Base-by-base conservation (phyloP, 2,888 invertebrate genomes). In the Sphaerophoria taeniata region DNA sequence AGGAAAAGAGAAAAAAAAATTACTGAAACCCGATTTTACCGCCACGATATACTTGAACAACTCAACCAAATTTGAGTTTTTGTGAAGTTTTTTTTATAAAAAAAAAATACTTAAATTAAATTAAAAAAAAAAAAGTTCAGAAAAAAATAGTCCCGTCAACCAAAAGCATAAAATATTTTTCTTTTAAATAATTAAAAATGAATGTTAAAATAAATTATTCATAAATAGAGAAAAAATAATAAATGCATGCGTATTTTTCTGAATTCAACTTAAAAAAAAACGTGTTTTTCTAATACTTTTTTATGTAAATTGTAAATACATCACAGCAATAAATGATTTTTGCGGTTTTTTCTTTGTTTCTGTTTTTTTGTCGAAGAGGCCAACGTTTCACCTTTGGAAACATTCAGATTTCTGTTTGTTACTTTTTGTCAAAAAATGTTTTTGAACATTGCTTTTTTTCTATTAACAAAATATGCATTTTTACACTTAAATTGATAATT, bases 101-200 rank as follows among this genome's bases (percentile, higher is more conserved):
- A 71, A 83, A 87, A 87, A 89, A 88, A 89, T 88, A 87, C 87
- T 88, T 63, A 78, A 85, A 51, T 80, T 24, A 24, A 24, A 2
- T 24, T 24, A 24, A 24, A 24, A 24, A 85, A 80, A 76, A 65
- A 78, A 81, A 77, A 69, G 31, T 87, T 77, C 82, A 88, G 88
- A 88, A 89, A 87, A 88, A 89, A 88, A 91, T 90, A 90, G 91
- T 92, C 92, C 92, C 92, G 92, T 92, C 92, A 92, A 92, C 92
- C 92, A 92, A 91, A 91, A 89, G 89, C 90, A 90, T 89, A 88
- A 89, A 58, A 87, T 67, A 71, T 82, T 70, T 84, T 79, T 36
- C 11, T 86, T 79, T 36, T 14, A 51, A 58, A 51, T 36, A 39
- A 67, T 73, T 75, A 82, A 87, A 88, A 88, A 88, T 89, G 88